Evolutionary conservation across 2,797 vertebrate genomes (phyloP).

Genomic region (Malurus leucopterus): DNA sequence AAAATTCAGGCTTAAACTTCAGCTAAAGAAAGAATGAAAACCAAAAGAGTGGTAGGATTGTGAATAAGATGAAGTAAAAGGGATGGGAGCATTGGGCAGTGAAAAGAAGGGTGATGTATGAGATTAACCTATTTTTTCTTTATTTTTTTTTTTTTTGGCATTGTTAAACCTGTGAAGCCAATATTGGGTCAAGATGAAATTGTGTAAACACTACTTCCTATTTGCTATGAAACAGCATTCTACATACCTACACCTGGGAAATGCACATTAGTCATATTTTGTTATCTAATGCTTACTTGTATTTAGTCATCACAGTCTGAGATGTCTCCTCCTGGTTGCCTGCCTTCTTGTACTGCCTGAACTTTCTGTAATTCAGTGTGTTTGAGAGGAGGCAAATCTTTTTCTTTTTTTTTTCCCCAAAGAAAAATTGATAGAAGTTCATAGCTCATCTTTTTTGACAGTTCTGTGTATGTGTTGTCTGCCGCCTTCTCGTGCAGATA

Average conservation of each 20-base stretch:
- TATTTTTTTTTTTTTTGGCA: not conserved
- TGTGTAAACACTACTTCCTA: not conserved
- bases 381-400: not conserved
- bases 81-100: not conserved
- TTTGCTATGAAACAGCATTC: not conserved
- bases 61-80: not conserved
- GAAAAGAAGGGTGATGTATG: not conserved
- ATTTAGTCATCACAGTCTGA: slow-evolving; percentile 10
- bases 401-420: not conserved
- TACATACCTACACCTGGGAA: not conserved
- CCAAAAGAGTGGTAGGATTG: not conserved
- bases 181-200: not conserved
- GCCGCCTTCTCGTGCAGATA: not conserved
- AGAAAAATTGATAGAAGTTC: not conserved
- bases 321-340: not conserved
- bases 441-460: not conserved
- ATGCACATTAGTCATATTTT: not conserved
- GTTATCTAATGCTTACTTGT: not conserved
- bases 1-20: not conserved
- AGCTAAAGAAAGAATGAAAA: not conserved
- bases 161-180: not conserved
- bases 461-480: not conserved
- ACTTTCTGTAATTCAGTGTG: not conserved
- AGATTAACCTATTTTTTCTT: not conserved
- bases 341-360: not conserved